Percentiles rank a stretch among this genome's conserved stretches.
phyloP scores from a whole-genome alignment of 2,888 invertebrate species.

The Subacronicta megacephala region DNA sequence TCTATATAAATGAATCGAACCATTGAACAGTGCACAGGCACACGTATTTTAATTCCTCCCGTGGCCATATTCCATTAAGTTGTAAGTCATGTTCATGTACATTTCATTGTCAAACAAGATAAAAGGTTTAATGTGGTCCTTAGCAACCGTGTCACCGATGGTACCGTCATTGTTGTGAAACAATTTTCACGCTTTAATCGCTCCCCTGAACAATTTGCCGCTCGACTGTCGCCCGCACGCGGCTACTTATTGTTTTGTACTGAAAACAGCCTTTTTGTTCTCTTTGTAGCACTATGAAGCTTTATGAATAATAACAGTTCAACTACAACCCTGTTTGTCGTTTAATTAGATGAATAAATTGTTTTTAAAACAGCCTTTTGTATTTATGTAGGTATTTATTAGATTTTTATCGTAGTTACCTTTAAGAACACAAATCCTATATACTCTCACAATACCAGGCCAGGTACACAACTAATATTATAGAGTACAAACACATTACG shows the following conservation, averaged over 20 bases:
- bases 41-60: no score
- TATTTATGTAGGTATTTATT: slow-evolving; percentile 8
- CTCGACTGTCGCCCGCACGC: slow-evolving; percentile 70
- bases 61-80: no score
- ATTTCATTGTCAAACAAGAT: slow-evolving; percentile 60
- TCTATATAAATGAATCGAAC: no score
- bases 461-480: no score
- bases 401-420: no score
- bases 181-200: slow-evolving; percentile 77
- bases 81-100: no score
- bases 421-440: no score
- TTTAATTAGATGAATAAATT: slow-evolving; percentile 45
- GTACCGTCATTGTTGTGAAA: slow-evolving; percentile 71
- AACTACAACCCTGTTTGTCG: slow-evolving; percentile 47
- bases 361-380: slow-evolving; percentile 27
- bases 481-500: no score
- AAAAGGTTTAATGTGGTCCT: slow-evolving; percentile 70
- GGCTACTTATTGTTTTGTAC: slow-evolving; percentile 66
- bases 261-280: slow-evolving; percentile 60
- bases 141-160: slow-evolving; percentile 64
- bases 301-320: slow-evolving; percentile 59
- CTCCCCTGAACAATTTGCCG: slow-evolving; percentile 73
- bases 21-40: neutral
- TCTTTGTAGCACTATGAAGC: slow-evolving; percentile 51
- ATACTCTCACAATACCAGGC: no score